A percentile compares a stretch with the other conserved stretches of the same genome.
These are phyloP conservation scores for Cryptus viduatorius DNA, from an alignment of 2,888 invertebrate species.

Conservation along the genomic window DNA sequence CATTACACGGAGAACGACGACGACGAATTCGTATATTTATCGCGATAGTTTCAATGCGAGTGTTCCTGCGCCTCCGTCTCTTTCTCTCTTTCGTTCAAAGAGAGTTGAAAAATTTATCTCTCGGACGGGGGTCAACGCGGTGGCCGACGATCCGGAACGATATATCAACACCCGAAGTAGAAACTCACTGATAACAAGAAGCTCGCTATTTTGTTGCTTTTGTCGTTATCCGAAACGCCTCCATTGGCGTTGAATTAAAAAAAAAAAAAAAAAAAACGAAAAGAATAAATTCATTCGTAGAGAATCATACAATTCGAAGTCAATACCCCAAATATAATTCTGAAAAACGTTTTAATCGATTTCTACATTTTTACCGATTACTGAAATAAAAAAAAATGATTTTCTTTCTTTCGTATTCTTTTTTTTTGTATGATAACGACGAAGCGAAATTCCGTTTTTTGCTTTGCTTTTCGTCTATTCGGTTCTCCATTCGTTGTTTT, in stretches of 20 bases:
- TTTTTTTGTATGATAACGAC: too few relatives aligned
- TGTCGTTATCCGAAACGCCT: constrained; percentile 26
- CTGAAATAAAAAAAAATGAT: too few relatives aligned
- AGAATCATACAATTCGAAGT: background rate
- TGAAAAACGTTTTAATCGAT: background rate
- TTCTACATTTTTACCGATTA: background rate
- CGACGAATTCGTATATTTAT: constrained; percentile 27
- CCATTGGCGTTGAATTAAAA: background rate
- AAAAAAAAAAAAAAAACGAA: constrained; percentile 24
- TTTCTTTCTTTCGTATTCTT: background rate
- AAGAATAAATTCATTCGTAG: background rate
- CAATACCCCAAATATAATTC: background rate
- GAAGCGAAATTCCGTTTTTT: too few relatives aligned
- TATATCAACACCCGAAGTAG: constrained; percentile 61
- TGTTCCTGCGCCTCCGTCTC: background rate
- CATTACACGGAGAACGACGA: constrained; percentile 6
- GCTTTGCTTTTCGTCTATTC: too few relatives aligned
- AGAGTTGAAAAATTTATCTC: constrained; percentile 63
- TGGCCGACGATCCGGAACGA: constrained; percentile 58
- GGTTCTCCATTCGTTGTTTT: too few relatives aligned
- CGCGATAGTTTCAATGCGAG: background rate
- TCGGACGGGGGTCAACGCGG: constrained; percentile 61
- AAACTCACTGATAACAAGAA: constrained; percentile 54
- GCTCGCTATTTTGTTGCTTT: constrained; percentile 25
- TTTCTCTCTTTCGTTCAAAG: background rate